Percentiles rank a stretch among this genome's conserved stretches.
phyloP scores from a whole-genome alignment of 2,888 invertebrate species.

The Xylota sylvarum region DNA sequence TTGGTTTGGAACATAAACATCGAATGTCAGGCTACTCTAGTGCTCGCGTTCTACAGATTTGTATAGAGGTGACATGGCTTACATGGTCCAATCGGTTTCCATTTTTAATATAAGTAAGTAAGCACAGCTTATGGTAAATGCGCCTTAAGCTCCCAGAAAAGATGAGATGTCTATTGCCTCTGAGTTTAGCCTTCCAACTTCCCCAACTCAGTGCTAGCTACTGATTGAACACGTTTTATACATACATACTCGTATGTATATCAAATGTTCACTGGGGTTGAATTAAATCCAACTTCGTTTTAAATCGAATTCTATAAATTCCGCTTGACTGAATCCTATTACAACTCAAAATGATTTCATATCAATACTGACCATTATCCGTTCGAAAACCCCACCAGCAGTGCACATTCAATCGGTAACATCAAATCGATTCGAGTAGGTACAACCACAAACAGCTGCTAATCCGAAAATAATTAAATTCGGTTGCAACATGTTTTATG shows the following conservation, averaged over 20 bases:
- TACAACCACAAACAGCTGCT: slow-evolving; percentile 44
- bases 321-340: not conserved
- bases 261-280: not conserved
- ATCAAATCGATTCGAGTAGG: slow-evolving; percentile 46
- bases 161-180: too few species aligned
- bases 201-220: too few species aligned
- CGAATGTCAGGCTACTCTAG: too few species aligned
- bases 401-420: slow-evolving; percentile 27
- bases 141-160: too few species aligned
- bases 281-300: not conserved
- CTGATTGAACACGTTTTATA: too few species aligned
- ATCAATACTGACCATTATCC: not conserved
- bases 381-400: slow-evolving; percentile 8
- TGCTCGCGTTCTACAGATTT: too few species aligned
- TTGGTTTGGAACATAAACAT: too few species aligned
- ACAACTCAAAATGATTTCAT: not conserved
- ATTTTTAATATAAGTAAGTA: too few species aligned
- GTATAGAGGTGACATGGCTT: too few species aligned
- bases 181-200: too few species aligned
- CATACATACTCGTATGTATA: not conserved
- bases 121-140: too few species aligned
- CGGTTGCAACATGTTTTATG: not conserved
- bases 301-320: slow-evolving; percentile 4
- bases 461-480: slow-evolving; percentile 66
- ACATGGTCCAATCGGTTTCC: too few species aligned